Conservation (phyloP, 2,888 invertebrate species). For the Seira musarum region DNA sequence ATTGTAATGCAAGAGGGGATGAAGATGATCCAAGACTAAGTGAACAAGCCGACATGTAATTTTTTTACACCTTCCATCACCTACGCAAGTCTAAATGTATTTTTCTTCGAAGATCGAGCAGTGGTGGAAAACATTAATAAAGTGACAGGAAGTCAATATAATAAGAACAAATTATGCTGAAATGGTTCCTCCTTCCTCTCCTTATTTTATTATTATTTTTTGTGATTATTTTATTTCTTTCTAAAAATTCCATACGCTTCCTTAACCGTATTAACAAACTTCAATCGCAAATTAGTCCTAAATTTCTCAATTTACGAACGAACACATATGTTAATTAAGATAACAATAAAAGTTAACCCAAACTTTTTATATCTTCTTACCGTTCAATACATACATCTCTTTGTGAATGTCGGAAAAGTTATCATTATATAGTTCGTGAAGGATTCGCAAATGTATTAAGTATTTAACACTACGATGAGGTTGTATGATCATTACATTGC, state of each 20-base stretch:
- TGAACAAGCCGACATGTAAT: background rate
- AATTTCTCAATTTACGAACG: no score
- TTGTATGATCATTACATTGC: no score
- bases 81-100: no score
- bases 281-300: no score
- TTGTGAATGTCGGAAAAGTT: no score
- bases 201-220: no score
- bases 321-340: background rate
- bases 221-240: no score
- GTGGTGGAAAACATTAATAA: background rate
- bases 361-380: no score
- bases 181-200: background rate
- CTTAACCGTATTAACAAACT: background rate
- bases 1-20: conserved; percentile 23
- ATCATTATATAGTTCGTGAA: no score
- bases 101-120: background rate
- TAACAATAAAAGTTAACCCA: conserved; percentile 4
- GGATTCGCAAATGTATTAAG: no score
- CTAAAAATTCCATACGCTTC: background rate
- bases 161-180: background rate
- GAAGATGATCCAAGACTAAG: background rate
- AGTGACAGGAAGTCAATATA: conserved; percentile 34
- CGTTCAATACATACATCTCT: no score
- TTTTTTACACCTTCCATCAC: background rate
- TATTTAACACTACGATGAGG: no score